phyloP scores from a whole-genome alignment of 1,140 invertebrate genomes.

The Melanaphis sacchari region DNA sequence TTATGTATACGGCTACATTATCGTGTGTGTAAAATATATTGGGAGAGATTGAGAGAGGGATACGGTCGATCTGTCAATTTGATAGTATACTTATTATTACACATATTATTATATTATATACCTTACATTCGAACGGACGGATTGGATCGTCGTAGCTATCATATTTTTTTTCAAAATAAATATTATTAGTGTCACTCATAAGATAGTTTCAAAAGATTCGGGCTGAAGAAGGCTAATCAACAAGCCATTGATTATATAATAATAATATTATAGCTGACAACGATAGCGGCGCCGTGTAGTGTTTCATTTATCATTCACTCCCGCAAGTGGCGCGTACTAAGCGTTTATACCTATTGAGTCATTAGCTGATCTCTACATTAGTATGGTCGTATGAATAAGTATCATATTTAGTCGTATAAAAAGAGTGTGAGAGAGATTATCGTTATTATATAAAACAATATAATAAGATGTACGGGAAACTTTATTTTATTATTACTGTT shows the following conservation, averaged over 20 bases:
- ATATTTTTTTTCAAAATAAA: slow-evolving; percentile 6
- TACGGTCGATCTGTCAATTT: slow-evolving; percentile 37
- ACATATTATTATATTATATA: neutral
- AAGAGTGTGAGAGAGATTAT: neutral
- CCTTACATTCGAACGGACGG: neutral
- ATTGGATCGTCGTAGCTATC: neutral
- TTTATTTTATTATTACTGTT: no score
- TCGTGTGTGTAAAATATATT: neutral
- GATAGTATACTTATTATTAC: neutral
- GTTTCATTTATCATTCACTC: slow-evolving; percentile 46
- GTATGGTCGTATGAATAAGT: neutral
- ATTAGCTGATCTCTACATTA: neutral
- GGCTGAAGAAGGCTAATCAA: neutral
- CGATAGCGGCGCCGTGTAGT: slow-evolving; percentile 17
- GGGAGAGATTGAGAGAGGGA: neutral
- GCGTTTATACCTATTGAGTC: slow-evolving; percentile 29
- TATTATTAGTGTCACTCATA: slow-evolving; percentile 9
- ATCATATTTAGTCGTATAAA: neutral
- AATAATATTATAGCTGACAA: slow-evolving; percentile 6
- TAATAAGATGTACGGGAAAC: neutral
- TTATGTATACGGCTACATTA: neutral
- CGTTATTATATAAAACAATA: neutral
- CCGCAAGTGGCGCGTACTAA: neutral
- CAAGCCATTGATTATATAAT: neutral
- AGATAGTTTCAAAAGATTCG: neutral